Conservation (phyloP, 1,140 invertebrate genomes). For the Apis cerana region DNA sequence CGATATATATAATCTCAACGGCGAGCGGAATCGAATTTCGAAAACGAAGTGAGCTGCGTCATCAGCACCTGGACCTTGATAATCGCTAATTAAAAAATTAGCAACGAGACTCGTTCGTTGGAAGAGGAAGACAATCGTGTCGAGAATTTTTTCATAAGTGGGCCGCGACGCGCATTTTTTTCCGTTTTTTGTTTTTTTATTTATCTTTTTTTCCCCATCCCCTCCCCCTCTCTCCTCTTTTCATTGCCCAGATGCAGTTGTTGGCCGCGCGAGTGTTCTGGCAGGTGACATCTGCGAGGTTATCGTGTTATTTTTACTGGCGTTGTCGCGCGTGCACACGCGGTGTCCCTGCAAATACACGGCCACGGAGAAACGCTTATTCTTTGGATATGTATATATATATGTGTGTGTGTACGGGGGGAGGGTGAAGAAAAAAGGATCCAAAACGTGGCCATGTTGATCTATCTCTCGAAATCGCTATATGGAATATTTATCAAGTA, state of each 20-base stretch:
- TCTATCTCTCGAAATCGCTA: not conserved
- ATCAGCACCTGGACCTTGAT: slow-evolving; percentile 35
- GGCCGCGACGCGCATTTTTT: slow-evolving; percentile 16
- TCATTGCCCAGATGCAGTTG: slow-evolving; percentile 63
- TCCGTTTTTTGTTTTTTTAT: too few species aligned
- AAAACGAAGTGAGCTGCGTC: slow-evolving; percentile 17
- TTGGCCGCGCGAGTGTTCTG: slow-evolving; percentile 52
- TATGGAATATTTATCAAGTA: not conserved
- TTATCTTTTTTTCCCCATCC: not conserved
- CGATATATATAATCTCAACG: slow-evolving; percentile 9
- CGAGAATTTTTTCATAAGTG: slow-evolving; percentile 56
- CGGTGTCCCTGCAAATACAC: slow-evolving; percentile 23
- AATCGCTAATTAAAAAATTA: slow-evolving; percentile 61
- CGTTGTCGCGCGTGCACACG: slow-evolving; percentile 22
- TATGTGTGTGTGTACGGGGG: too few species aligned
- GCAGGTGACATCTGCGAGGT: slow-evolving; percentile 63
- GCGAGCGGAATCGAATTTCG: slow-evolving; percentile 7
- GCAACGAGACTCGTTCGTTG: not conserved
- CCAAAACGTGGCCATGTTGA: not conserved
- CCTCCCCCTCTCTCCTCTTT: not conserved
- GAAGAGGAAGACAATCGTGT: slow-evolving; percentile 1
- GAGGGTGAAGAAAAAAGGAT: not conserved
- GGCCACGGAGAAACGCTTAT: not conserved
- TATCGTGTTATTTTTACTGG: slow-evolving; percentile 64
- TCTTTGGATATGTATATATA: not conserved